Evolutionary conservation across 2,113 vertebrate genomes (phyloP), one percentile per base, ranked within the genome.

Genomic region (Cnemophilus loriae): DNA sequence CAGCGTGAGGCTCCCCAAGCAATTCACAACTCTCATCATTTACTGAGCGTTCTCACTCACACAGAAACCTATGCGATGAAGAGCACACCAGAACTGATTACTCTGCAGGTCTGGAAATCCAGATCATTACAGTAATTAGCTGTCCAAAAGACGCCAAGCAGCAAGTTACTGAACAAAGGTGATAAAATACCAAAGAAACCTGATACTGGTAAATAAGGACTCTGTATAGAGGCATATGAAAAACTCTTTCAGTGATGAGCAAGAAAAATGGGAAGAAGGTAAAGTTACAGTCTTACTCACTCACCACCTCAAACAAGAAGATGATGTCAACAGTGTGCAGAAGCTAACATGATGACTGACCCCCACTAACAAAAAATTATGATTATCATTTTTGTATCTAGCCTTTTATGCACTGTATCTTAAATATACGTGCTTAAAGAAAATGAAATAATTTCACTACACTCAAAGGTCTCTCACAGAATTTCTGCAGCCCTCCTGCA

Each of bases 51-150:
- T 75, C 49, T 19, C 69, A 53, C 41, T 73, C 30, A 3, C 52
- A 50, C 23, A 80, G 57, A 37, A 76, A 65, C 27, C 16, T 0
- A 0, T 12, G 7, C 0, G 0, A 77, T 27, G 18, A 77, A 67
- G 60, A 13, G 9, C 30, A 52, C 23, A 42, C 17, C 19, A 75
- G 57, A 87, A 94, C 41, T 20, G 20, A 89, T 79, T 56, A 73
- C 30, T 61, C 74, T 8, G 5, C 84, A 87, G 79, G 65, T 44
- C 81, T 60, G 79, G 37, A 91, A 95, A 95, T 68, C 42, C 69
- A 76, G 53, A 94, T 68, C 14, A 4, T 67, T 90, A 76, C 49
- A 90, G 37, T 84, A 84, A 85, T 81, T 84, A 92, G 55, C 30
- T 68, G 22, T 47, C 47, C 41, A 47, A 87, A 67, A 67, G 73